A percentile compares a stretch with the other conserved stretches of the same genome.
Evolutionary conservation across 2,888 invertebrate genomes (phyloP).

Genomic region (Heliconius charithonia): DNA sequence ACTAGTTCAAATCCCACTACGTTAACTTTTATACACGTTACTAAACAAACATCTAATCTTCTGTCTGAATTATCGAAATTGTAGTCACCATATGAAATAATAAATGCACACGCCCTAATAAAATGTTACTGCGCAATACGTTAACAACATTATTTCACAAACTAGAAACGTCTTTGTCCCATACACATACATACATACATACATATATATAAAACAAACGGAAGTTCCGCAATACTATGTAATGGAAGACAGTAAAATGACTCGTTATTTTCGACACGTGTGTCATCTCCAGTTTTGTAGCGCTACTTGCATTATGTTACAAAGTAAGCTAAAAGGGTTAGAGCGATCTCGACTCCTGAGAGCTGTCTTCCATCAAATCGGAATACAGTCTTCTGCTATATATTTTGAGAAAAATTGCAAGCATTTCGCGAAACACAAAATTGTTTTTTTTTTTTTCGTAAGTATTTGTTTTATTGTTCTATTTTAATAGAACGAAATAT

Average conservation of each 20-base stretch:
- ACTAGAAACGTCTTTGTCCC: constrained; percentile 1
- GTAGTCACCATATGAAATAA: neutral
- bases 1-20: too few relatives aligned
- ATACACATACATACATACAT: neutral
- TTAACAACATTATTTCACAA: neutral
- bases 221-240: constrained; percentile 1
- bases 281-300: constrained; percentile 10
- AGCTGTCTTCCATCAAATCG: neutral
- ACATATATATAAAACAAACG: neutral
- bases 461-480: neutral
- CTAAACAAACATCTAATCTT: neutral
- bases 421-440: neutral
- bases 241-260: constrained; percentile 11
- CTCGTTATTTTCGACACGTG: constrained; percentile 23
- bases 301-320: constrained; percentile 13
- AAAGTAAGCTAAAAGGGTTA: constrained; percentile 10
- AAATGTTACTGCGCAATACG: neutral
- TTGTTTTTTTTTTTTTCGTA: neutral
- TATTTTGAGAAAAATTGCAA: neutral
- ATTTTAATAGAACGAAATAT: neutral
- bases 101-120: neutral
- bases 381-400: neutral
- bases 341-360: neutral
- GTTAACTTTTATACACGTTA: too few relatives aligned
- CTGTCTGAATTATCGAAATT: neutral